phyloP scores from a whole-genome alignment of 1,140 invertebrate species.

The Microplitis demolitor region DNA sequence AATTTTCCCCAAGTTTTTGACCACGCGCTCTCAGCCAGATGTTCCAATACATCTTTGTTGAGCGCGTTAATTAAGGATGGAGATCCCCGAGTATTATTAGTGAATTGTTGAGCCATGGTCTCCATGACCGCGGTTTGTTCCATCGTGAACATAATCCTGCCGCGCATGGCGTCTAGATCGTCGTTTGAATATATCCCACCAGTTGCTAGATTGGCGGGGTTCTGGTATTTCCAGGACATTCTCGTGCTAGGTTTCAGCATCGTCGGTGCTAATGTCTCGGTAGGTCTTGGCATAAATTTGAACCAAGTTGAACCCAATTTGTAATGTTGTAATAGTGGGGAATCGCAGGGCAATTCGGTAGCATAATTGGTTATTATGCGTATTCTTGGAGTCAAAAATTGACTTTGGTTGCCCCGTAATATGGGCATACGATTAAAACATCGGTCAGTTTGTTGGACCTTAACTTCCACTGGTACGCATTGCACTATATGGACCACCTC shows the following conservation, averaged over 20 bases:
- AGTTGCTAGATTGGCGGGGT: constrained; percentile 6
- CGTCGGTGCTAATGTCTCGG: neutral
- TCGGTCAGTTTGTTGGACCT: constrained; percentile 3
- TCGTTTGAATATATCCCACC: constrained; percentile 7
- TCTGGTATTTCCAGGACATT: constrained; percentile 17
- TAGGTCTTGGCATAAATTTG: constrained; percentile 13
- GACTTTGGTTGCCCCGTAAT: neutral
- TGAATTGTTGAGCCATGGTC: neutral
- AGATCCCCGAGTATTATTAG: neutral
- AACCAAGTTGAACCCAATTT: constrained; percentile 8
- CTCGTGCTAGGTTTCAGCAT: neutral
- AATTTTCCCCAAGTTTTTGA: constrained; percentile 21
- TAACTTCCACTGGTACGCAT: constrained; percentile 29
- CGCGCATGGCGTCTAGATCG: constrained; percentile 16
- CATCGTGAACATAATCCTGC: constrained; percentile 27
- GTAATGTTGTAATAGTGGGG: constrained; percentile 17
- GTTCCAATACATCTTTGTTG: neutral
- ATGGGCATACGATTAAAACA: constrained; percentile 34
- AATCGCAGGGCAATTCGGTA: constrained; percentile 1
- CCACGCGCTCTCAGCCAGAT: constrained; percentile 16
- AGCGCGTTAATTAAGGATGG: neutral
- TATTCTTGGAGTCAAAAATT: constrained; percentile 28
- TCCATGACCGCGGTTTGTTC: constrained; percentile 19
- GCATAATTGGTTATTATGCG: constrained; percentile 16
- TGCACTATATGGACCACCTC: constrained; percentile 29